Base-by-base conservation (phyloP, 2,113 vertebrate species). In the Phaetusa simplex region DNA sequence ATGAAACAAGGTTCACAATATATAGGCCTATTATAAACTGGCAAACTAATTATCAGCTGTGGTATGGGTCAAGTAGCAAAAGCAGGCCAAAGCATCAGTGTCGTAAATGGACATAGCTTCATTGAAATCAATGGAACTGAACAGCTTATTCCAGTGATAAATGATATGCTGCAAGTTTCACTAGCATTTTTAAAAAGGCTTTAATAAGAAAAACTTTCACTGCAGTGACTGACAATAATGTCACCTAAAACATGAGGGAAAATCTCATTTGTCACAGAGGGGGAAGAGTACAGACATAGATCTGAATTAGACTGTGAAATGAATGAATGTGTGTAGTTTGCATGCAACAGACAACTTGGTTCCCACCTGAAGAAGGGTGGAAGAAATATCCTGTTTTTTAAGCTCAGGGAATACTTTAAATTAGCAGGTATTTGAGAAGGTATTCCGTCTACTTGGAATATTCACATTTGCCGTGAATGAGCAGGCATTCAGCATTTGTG, bases 21-120 rank as follows among this genome's bases (percentile, higher is more conserved):
- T 38, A 77, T 19, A 47, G 67, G n/a, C 23, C 34, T 94, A 34
- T 88, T 92, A 93, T 16, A 88, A 88, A 74, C 62, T 82, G 55
- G 86, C n/a, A 94, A 93, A 78, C 40, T 62, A 91, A 94, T 94
- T 93, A 97, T 38, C 56, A 80, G 45, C 34, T 85, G 45, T 38
- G 34, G 64, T 85, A 67, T 32, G 58, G 79, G 88, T 88, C 90
- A 95, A 93, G 19, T 10, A 71, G 38, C 29, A 67, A 79, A 90
- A 71, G 30, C 36, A 87, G 40, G 38, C 24, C 65, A 94, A 94
- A 84, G 40, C 29, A 69, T 42, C 50, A 55, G 30, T 83, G 92
- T 83, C 10, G 1, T 64, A 92, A 80, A 82, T 36, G 26, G 88
- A 81, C 71, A 32, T 1, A 61, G n/a, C 34, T 82, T 52, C 65